These are phyloP conservation scores for Numida meleagris DNA, from an alignment of 2,113 vertebrate genomes.

Conservation along the genomic window DNA sequence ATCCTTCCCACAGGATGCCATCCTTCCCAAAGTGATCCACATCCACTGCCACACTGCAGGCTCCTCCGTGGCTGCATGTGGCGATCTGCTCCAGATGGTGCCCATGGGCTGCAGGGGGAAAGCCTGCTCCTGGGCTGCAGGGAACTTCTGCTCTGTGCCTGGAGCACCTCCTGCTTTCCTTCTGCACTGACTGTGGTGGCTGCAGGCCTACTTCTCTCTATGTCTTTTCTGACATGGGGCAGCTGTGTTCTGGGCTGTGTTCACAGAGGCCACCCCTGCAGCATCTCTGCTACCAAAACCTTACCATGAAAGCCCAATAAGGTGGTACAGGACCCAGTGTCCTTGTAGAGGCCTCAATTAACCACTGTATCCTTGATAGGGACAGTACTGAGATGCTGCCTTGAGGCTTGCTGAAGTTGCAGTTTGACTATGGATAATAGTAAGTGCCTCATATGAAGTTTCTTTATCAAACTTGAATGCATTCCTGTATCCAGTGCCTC, in stretches of 20 bases:
- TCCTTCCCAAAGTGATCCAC: not conserved
- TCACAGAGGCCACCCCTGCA: too few relatives aligned
- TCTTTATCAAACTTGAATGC: not conserved
- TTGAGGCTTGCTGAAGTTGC: not conserved
- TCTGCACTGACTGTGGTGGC: too few relatives aligned
- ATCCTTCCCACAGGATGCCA: not conserved
- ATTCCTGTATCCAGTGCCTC: not conserved
- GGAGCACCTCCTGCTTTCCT: too few relatives aligned
- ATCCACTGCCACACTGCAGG: not conserved
- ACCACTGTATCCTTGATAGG: not conserved
- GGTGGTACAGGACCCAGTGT: not conserved
- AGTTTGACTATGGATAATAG: not conserved
- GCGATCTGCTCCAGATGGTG: not conserved
- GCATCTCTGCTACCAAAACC: not conserved
- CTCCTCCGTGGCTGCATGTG: not conserved
- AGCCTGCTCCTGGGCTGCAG: too few relatives aligned
- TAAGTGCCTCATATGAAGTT: not conserved
- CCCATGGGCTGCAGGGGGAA: too few relatives aligned
- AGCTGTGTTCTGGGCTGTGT: too few relatives aligned
- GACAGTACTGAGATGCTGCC: not conserved
- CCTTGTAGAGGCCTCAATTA: not conserved
- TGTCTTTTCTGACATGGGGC: too few relatives aligned
- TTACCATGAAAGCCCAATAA: not conserved
- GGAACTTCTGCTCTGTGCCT: too few relatives aligned
- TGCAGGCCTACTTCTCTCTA: too few relatives aligned